A percentile compares a stretch with the other conserved stretches of the same genome.
Evolutionary conservation across 2,113 vertebrate species (phyloP).

Genomic region (Chaenocephalus aceratus): DNA sequence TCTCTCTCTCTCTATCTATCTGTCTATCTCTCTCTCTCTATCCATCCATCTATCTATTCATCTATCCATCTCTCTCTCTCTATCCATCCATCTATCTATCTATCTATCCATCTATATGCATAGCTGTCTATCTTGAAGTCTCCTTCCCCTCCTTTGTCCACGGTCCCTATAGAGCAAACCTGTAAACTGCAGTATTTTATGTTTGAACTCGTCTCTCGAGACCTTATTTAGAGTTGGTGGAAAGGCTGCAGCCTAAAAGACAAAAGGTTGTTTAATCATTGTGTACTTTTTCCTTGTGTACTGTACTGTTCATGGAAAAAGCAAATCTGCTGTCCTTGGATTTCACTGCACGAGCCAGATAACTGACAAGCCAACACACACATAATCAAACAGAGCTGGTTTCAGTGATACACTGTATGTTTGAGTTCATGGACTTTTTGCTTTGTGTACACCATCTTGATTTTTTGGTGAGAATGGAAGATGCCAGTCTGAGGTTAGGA

Average conservation of each 20-base stretch:
- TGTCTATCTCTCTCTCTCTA: not conserved
- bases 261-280: slow-evolving; percentile 64
- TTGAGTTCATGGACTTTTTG: slow-evolving; percentile 9
- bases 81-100: not conserved
- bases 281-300: slow-evolving; percentile 30
- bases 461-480: slow-evolving; percentile 10
- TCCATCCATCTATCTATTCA: not conserved
- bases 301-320: not conserved
- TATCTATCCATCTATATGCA: slow-evolving; percentile 21
- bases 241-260: slow-evolving; percentile 60
- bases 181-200: slow-evolving; percentile 26
- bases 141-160: not conserved
- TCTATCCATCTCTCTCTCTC: not conserved
- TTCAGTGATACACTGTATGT: slow-evolving; percentile 20
- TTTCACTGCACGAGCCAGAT: slow-evolving; percentile 41
- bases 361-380: slow-evolving; percentile 28
- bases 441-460: not conserved
- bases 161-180: slow-evolving; percentile 24
- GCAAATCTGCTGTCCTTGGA: slow-evolving; percentile 15
- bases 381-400: slow-evolving; percentile 33
- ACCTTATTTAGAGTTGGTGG: slow-evolving; percentile 54
- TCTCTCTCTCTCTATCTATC: not conserved
- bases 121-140: not conserved
- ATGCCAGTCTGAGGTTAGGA: slow-evolving; percentile 23
- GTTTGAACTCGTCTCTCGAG: slow-evolving; percentile 48